Conservation (phyloP, 2,113 vertebrate genomes). For the Recurvirostra avosetta region DNA sequence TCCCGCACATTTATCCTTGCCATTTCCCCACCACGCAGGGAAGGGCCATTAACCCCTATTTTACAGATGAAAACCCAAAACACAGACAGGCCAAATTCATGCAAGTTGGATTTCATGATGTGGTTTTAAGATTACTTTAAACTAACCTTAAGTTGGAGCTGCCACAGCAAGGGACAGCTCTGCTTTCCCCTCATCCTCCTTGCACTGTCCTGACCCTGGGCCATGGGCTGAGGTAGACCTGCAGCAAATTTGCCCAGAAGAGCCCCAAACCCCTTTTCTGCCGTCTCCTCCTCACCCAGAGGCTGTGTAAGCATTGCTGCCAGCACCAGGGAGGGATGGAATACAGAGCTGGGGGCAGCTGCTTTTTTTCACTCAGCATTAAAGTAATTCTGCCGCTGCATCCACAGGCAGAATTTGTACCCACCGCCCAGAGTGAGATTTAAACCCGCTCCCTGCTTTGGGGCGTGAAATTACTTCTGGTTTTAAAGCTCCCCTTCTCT, state of each 20-base stretch:
- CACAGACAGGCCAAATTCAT: background rate
- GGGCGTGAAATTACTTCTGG: background rate
- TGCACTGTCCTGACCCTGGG: background rate
- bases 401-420: background rate
- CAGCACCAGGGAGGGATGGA: background rate
- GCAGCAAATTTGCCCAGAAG: background rate
- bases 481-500: background rate
- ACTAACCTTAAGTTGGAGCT: background rate
- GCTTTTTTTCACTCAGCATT: background rate
- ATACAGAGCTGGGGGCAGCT: background rate
- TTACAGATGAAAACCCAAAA: background rate
- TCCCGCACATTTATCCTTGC: background rate
- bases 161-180: background rate
- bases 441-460: background rate
- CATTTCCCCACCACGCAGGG: background rate
- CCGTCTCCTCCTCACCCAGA: background rate
- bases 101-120: background rate
- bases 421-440: background rate
- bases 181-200: background rate
- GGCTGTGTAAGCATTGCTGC: background rate
- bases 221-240: background rate
- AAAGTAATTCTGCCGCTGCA: background rate
- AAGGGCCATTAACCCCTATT: background rate
- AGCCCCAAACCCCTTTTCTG: background rate
- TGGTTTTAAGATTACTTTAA: background rate